Evolutionary conservation across 2,888 invertebrate genomes (phyloP), one percentile per base, ranked within the genome.

Genomic region (Orthonevra nobilis): DNA sequence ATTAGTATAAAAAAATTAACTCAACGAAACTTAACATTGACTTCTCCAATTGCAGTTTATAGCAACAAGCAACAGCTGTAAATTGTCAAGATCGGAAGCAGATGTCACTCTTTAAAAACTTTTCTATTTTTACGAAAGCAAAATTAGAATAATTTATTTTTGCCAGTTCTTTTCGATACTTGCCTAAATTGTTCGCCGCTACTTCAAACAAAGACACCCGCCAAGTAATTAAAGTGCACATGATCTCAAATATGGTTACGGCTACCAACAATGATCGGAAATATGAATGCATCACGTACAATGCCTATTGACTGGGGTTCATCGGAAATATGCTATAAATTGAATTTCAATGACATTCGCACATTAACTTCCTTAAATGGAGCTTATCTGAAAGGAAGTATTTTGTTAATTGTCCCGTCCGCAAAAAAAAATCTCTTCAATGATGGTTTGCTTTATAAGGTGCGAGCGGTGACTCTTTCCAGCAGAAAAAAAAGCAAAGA

Each of bases 301-400:
- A 48, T 38, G 28, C 28, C 36, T 28, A 6, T 40, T 63, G 40
- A 63, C 52, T 50, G 63, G 38, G 17, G 40, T 50, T 50, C 38
- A 50, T 28, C 38, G 1, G n/a, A 23, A 28, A 14, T 15, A 6
- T 32, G 20, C 20, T 36, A 46, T 34, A 46, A 32, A 58, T 44
- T 17, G 14, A 15, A 15, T 20, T 30, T 30, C 7, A 48, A 36
- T 36, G 3, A 9, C 9, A 40, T 5, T 10, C 17, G 23, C 12
- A 15, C 7, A 23, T 3, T 40, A 14, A 50, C 63, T 63, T 63
- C 63, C 63, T 50, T 38, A 38, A 12, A 30, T 38, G 46, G 38
- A 4, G 17, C 5, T 42, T 42, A 14, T 20, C 3, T 28, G 40
- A 28, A 26, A 61, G 61, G 61, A 61, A 61, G 61, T 38, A 15